Conservation (phyloP, 2,113 vertebrate species). For the Apodemus sylvaticus region DNA sequence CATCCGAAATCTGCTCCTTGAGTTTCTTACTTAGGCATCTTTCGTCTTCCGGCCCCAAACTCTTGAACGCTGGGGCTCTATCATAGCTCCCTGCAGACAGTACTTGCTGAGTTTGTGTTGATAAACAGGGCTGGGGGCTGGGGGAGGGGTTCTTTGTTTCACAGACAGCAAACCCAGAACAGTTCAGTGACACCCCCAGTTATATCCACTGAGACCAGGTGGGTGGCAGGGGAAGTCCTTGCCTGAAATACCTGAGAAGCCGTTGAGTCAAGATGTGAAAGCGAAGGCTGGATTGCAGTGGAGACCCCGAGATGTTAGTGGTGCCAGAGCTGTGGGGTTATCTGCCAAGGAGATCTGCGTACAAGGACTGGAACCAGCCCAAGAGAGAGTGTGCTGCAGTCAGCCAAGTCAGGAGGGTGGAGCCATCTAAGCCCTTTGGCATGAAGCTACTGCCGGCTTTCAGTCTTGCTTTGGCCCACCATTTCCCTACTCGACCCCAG, state of each 20-base stretch:
- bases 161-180: background rate
- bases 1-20: background rate
- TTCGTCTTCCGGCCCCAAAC: background rate
- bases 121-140: accelerated
- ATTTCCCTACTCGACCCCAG: background rate
- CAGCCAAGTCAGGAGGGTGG: background rate
- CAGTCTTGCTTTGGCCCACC: background rate
- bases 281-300: background rate
- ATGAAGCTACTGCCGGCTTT: background rate
- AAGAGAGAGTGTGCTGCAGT: background rate
- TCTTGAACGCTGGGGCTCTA: background rate
- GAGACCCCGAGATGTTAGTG: background rate
- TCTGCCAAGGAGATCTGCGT: background rate
- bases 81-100: background rate
- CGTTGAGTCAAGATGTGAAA: background rate
- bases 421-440: background rate
- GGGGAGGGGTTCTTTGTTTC: background rate
- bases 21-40: accelerated
- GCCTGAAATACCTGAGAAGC: no score
- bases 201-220: accelerated
- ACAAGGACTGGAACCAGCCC: background rate
- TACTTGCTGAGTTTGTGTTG: background rate
- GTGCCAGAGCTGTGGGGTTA: background rate
- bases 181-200: accelerated
- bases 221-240: background rate